Evolutionary conservation across 2,797 vertebrate species (phyloP).

Genomic region (Gymnoscopelus microlampas): DNA sequence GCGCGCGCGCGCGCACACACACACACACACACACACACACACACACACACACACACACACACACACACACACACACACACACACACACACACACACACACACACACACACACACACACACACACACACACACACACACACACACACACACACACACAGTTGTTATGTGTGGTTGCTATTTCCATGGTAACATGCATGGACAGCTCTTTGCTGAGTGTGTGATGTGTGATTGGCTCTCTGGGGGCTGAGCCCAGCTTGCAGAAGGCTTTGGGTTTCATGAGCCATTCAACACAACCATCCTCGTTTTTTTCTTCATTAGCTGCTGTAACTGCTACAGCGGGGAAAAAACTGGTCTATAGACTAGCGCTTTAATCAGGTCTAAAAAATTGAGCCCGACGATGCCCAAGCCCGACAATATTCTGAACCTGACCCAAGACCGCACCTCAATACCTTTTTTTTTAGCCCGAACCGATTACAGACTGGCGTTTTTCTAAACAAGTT

Average conservation of each 20-base stretch:
- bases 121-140: neutral
- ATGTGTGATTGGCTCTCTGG: constrained; percentile 46
- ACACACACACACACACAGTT: constrained; percentile 2
- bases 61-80: neutral
- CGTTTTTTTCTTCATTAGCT: constrained; percentile 11
- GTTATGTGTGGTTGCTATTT: constrained; percentile 28
- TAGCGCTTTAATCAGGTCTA: no score
- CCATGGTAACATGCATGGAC: constrained; percentile 52
- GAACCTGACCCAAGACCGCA: no score
- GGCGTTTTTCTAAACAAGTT: no score
- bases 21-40: neutral
- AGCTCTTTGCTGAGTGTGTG: constrained; percentile 39
- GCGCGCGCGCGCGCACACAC: neutral
- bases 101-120: constrained; percentile 6
- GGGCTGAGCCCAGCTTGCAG: constrained; percentile 14
- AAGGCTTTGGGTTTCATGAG: constrained; percentile 30
- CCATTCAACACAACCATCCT: neutral
- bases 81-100: constrained; percentile 21
- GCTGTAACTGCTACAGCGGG: neutral
- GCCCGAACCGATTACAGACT: no score
- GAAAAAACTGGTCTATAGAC: no score
- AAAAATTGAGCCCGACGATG: no score
- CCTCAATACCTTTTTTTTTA: no score
- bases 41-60: constrained; percentile 3
- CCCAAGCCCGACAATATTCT: no score